These are phyloP conservation scores for Chelonus insularis DNA, from an alignment of 1,140 invertebrate species.

Conservation along the genomic window DNA sequence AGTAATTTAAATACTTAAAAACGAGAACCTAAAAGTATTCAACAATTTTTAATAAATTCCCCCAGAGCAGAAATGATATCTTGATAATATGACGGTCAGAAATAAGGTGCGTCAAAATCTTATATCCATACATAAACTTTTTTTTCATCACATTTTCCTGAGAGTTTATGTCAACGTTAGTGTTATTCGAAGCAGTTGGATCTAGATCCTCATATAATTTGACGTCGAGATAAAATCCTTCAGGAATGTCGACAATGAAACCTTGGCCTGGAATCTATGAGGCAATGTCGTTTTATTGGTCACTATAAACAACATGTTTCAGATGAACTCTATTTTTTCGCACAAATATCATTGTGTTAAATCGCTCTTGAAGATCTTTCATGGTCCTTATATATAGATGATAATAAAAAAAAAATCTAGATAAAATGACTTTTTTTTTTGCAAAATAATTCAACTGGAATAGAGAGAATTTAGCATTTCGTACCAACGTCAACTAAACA, in stretches of 20 bases:
- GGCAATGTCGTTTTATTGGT: slow-evolving; percentile 24
- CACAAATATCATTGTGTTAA: not conserved
- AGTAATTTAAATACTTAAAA: too few relatives aligned
- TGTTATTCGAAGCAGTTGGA: not conserved
- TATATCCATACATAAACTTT: not conserved
- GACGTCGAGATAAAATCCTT: slow-evolving; percentile 5
- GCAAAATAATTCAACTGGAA: too few relatives aligned
- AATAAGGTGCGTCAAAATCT: too few relatives aligned
- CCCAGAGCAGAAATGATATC: too few relatives aligned
- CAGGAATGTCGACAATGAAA: slow-evolving; percentile 7
- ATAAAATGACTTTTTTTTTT: not conserved
- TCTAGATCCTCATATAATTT: slow-evolving; percentile 14
- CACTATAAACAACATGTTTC: slow-evolving; percentile 3
- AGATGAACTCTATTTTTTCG: slow-evolving; percentile 16
- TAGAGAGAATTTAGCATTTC: slow-evolving; percentile 20
- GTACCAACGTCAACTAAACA: slow-evolving; percentile 5
- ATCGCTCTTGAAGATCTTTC: slow-evolving; percentile 17
- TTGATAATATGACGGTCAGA: too few relatives aligned
- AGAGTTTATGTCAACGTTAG: not conserved
- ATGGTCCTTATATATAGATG: not conserved
- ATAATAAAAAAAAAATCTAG: not conserved
- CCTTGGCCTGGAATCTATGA: slow-evolving; percentile 26
- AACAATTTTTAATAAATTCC: too few relatives aligned
- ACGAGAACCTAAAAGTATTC: too few relatives aligned
- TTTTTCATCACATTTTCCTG: not conserved